Evolutionary conservation across 2,113 vertebrate genomes (phyloP).

Genomic region (Athene noctua): DNA sequence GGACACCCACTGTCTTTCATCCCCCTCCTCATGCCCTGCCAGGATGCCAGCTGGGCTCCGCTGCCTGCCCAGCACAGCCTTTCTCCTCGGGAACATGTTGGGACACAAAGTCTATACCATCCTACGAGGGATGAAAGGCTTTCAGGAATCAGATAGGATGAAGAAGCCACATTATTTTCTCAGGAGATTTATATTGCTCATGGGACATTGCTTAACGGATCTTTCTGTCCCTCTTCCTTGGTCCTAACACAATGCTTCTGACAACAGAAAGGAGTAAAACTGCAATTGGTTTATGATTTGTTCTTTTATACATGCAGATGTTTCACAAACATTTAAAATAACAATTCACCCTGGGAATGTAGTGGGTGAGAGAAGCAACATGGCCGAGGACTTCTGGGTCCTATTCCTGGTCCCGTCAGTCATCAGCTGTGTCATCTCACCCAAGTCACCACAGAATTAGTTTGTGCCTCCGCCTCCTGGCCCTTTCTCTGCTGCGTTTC

Average conservation of each 20-base stretch:
- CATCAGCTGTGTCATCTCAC: not conserved
- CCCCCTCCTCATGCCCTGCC: not conserved
- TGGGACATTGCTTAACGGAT: conserved; percentile 41
- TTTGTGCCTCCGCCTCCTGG: not conserved
- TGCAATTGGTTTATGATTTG: not conserved
- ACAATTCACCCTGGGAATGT: not conserved
- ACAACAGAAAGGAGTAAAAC: conserved; percentile 19
- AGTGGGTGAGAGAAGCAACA: not conserved
- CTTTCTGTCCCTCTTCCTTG: conserved; percentile 19
- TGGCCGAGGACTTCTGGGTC: not conserved
- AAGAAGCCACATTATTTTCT: conserved; percentile 40
- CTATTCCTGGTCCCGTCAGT: not conserved
- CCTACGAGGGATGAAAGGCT: not conserved
- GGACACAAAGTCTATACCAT: not conserved
- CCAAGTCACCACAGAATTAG: not conserved
- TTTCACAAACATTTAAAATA: conserved; percentile 27
- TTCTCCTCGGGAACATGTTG: not conserved
- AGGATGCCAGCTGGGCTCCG: not conserved
- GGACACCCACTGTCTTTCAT: not conserved
- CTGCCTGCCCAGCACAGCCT: not conserved
- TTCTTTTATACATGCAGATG: conserved; percentile 34
- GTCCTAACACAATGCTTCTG: conserved; percentile 41
- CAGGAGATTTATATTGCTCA: conserved; percentile 33
- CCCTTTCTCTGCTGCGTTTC: not conserved
- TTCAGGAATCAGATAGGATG: conserved; percentile 29